Conservation (phyloP, 2,797 vertebrate species). For the Poecilia gillii region DNA sequence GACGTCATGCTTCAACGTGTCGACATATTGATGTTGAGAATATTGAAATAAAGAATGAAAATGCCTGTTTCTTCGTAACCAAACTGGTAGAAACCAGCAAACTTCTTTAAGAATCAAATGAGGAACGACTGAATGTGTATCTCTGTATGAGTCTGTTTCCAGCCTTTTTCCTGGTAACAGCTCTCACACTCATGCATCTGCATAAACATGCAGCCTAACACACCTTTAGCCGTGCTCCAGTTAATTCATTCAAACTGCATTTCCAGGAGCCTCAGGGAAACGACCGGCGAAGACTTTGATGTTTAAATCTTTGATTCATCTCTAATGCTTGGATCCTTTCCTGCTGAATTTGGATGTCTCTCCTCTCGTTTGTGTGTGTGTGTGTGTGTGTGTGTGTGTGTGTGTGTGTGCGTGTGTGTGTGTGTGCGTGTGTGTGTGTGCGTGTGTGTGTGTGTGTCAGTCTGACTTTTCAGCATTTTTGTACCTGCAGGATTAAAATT, state of each 20-base stretch:
- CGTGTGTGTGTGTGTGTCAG: background rate
- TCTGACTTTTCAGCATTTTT: conserved; percentile 5
- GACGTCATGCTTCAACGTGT: no score
- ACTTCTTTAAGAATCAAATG: background rate
- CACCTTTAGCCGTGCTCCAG: background rate
- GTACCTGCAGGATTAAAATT: conserved; percentile 29
- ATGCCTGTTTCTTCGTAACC: background rate
- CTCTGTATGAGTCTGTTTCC: background rate
- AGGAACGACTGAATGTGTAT: background rate
- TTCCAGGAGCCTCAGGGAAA: conserved; percentile 37
- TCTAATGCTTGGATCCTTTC: conserved; percentile 37
- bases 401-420: background rate
- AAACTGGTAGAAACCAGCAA: background rate
- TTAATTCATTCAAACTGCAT: conserved; percentile 37
- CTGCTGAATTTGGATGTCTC: background rate
- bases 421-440: background rate
- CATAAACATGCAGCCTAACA: conserved; percentile 1
- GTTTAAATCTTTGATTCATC: conserved; percentile 52
- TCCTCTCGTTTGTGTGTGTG: background rate
- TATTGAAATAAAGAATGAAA: no score
- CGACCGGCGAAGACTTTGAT: conserved; percentile 50
- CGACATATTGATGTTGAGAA: no score
- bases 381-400: background rate
- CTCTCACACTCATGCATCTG: background rate
- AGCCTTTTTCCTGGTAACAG: conserved; percentile 10